Conservation (phyloP, 2,113 vertebrate species). For the Ailurus styani region DNA sequence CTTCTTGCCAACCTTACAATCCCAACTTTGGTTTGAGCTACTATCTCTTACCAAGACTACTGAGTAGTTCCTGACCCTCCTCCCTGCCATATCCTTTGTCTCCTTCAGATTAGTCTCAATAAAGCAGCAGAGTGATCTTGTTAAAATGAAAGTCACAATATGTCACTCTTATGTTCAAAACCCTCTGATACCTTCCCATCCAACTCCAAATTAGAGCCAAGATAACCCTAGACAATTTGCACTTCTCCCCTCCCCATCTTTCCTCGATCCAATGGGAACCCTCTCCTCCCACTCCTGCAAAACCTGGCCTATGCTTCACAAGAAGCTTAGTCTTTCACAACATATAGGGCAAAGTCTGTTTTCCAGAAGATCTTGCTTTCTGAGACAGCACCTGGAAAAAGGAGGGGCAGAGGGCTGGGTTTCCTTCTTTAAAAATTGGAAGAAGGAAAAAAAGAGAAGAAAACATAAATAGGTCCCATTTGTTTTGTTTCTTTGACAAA, state of each 20-base stretch:
- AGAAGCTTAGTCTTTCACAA: neutral
- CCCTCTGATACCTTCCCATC: neutral
- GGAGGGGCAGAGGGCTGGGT: neutral
- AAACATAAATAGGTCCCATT: neutral
- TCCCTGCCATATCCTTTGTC: neutral
- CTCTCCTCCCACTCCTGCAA: neutral
- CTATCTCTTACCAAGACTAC: neutral
- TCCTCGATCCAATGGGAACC: neutral
- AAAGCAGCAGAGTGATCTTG: rapidly evolving
- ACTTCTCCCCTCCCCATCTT: neutral
- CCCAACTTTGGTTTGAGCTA: neutral
- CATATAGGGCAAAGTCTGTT: neutral
- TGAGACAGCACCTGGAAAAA: neutral
- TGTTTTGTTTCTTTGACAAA: neutral
- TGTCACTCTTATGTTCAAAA: neutral
- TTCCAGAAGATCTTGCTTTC: neutral
- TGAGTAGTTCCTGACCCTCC: neutral
- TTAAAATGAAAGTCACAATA: neutral
- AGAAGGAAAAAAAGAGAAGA: neutral
- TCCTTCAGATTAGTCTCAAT: neutral
- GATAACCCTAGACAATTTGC: neutral
- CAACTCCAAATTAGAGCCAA: neutral
- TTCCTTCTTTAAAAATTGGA: neutral
- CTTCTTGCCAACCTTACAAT: neutral
- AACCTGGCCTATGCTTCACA: neutral